Conservation (phyloP, 2,888 invertebrate genomes). For the Epistrophe grossulariae region DNA sequence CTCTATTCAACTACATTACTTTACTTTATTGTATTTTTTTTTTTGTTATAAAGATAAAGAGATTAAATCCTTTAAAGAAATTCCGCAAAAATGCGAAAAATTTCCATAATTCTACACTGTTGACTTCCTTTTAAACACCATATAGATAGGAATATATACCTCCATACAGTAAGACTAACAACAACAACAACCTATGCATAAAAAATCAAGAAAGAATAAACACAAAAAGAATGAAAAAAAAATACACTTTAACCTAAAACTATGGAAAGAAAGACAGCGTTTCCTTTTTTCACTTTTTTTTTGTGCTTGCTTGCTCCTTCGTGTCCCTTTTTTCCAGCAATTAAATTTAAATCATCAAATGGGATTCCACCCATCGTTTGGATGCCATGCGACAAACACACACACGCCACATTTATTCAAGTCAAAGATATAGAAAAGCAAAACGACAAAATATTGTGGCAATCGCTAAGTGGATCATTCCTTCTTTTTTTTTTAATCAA, state of each 20-base stretch:
- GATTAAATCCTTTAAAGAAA: constrained; percentile 66
- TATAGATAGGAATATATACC: background rate
- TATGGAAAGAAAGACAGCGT: constrained; percentile 39
- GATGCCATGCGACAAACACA: constrained; percentile 10
- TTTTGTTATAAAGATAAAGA: constrained; percentile 58
- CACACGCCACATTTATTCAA: background rate
- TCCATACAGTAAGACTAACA: background rate
- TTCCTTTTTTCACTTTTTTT: constrained; percentile 13
- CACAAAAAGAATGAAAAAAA: background rate
- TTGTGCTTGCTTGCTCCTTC: constrained; percentile 23
- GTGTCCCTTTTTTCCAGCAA: constrained; percentile 68
- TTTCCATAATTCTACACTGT: constrained; percentile 74
- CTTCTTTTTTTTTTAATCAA: constrained; percentile 58
- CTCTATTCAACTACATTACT: constrained; percentile 26
- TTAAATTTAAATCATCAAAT: constrained; percentile 75
- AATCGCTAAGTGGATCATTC: constrained; percentile 74
- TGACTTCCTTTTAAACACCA: constrained; percentile 28
- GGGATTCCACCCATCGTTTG: constrained; percentile 56
- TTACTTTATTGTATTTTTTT: constrained; percentile 11
- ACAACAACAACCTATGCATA: background rate
- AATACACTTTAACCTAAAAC: constrained; percentile 48
- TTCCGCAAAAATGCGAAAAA: constrained; percentile 68
- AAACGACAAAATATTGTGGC: constrained; percentile 69
- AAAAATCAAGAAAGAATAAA: constrained; percentile 16
- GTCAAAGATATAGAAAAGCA: constrained; percentile 17